Percentiles rank a stretch among this genome's conserved stretches.
Conservation (phyloP, 2,113 vertebrate genomes). For the Emydocephalus ijimae region DNA sequence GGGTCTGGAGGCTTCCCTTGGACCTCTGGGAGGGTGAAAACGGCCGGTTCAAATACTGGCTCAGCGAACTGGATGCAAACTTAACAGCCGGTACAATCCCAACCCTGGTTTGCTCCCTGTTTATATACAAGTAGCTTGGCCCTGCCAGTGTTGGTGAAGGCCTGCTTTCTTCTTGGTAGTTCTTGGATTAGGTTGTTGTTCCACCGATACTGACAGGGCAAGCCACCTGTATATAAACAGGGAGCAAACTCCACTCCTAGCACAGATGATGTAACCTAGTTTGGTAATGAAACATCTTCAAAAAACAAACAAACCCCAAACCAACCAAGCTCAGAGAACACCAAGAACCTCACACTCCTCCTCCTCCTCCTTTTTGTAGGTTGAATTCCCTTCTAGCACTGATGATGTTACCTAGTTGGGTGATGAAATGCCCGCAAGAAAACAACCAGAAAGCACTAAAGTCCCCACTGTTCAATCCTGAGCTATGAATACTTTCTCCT, state of each 20-base stretch:
- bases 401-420: not conserved
- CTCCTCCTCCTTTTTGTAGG: not conserved
- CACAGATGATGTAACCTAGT: not conserved
- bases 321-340: not conserved
- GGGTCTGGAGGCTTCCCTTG: too few relatives aligned
- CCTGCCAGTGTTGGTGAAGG: not conserved
- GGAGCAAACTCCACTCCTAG: not conserved
- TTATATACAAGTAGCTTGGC: not conserved
- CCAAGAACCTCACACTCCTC: not conserved
- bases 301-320: not conserved
- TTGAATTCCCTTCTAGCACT: not conserved
- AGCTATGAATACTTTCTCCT: not conserved
- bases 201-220: not conserved
- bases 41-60: too few relatives aligned
- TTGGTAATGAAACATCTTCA: not conserved
- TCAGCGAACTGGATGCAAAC: too few relatives aligned
- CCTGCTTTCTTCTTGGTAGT: not conserved
- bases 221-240: not conserved
- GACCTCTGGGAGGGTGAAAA: too few relatives aligned
- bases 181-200: not conserved
- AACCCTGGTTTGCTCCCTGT: not conserved
- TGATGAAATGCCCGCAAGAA: not conserved
- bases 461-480: not conserved
- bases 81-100: too few relatives aligned
- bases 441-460: not conserved